Evolutionary conservation across 2,797 vertebrate species (phyloP), one percentile per base, ranked within the genome.

Genomic region (Naso thynnoides): DNA sequence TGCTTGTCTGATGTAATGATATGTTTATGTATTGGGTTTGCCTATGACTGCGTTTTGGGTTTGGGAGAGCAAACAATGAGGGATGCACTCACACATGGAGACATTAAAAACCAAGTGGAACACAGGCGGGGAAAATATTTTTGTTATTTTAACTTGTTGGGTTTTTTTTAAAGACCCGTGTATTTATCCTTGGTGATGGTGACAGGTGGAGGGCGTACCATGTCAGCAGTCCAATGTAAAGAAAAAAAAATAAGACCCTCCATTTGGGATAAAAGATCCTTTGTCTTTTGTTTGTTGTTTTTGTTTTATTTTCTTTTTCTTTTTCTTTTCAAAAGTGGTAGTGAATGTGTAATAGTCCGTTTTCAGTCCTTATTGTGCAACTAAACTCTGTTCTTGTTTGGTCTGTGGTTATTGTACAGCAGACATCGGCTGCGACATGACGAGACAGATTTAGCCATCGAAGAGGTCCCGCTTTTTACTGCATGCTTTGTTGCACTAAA

Each of bases 311-410:
- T 26, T 48, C 59, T 52, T 33, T 57, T 66, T 78, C 82, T 67
- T 26, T 61, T 57, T 66, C 76, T 48, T 50, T 56, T 18, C 45
- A 70, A 72, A 78, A 70, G 79, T 87, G 86, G 53, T 87, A 76
- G 70, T 84, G 47, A 45, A 70, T 60, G 81, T 89, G 68, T 61
- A 86, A 73, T 79, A 79, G 70, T 82, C 79, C 52, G 69, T 87
- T 86, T 86, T 87, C 70, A 80, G 87, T 91, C 91, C 79, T 79
- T 76, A 85, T 80, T 78, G 78, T 92, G 84, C 86, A 86, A 79
- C 81, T 75, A 63, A 85, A 70, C 87, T 64, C 73, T 79, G 75
- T 89, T 78, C 87, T 76, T 79, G 84, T 90, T 87, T 70, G 31
- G 80, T 88, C 70, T 71, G 76, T 86, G 78, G 76, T 82, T 56